Evolutionary conservation across 1,140 invertebrate genomes (phyloP), one percentile per base, ranked within the genome.

Genomic region (Aethina tumida): DNA sequence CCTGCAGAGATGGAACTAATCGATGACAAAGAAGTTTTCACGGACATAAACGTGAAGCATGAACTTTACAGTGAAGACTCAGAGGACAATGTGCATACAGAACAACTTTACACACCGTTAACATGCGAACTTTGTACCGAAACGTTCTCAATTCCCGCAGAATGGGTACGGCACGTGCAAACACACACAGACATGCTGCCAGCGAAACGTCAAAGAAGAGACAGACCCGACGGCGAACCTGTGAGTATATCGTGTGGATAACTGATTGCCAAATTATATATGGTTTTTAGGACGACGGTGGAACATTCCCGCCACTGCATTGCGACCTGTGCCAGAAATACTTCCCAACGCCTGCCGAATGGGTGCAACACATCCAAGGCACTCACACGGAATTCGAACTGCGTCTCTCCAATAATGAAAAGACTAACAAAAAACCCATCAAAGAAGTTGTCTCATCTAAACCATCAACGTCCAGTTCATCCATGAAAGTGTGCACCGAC

Each of bases 331-430:
- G 84, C 53, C 75, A 83, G 54, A 81, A 84, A 54, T 80, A 79
- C 53, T 86, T 84, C 64, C 73, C 78, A 15, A 84, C 81, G 35
- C 84, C 84, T 0, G 82, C 74, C 33, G 81, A 84, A 64, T 88
- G 84, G 84, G 84, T 86, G 8, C 73, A 81, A 21, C 84, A 87
- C 46, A 81, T 86, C 59, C 82, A 86, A 56, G 80, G 73, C 42
- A 76, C 79, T 35, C 84, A 88, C 58, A 86, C 84, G 0, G 84
- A 87, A 55, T 75, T 81, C 60, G 82, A 88, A 68, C 62, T 88
- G 60, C 81, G 82, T 18, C 17, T 44, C 8, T 49, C 46, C 14
- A 51, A 45, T 24, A 37, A 34, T 8, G 38, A 35, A 29, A 44
- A 45, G n/a, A n/a, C n/a, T n/a, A n/a, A n/a, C n/a, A n/a, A n/a